phyloP scores from a whole-genome alignment of 2,113 vertebrate species.

The Odontophorus gujanensis region DNA sequence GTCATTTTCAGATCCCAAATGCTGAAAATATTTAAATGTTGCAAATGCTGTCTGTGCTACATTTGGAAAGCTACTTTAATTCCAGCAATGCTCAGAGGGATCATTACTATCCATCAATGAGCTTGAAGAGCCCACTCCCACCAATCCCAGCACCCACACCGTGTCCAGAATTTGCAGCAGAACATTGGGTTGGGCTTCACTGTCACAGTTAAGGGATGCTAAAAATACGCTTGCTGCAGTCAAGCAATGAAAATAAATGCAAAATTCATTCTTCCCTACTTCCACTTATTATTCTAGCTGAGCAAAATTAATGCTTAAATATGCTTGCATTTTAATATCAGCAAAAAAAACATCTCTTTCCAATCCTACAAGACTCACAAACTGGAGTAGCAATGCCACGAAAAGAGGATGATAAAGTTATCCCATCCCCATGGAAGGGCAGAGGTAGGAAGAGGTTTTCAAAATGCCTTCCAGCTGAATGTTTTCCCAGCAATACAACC shows the following conservation, averaged over 20 bases:
- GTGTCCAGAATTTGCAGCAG: not conserved
- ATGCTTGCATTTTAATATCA: not conserved
- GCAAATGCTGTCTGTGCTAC: not conserved
- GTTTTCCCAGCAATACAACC: not conserved
- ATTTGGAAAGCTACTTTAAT: not conserved
- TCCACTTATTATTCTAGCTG: not conserved
- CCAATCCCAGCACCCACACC: rapidly evolving
- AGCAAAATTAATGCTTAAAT: not conserved
- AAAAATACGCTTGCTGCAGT: not conserved
- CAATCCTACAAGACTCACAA: not conserved
- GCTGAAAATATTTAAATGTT: not conserved
- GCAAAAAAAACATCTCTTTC: not conserved
- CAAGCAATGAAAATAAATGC: not conserved
- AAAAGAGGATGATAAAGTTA: not conserved
- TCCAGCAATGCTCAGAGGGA: not conserved
- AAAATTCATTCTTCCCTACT: not conserved
- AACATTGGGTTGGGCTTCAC: not conserved
- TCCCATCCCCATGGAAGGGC: not conserved
- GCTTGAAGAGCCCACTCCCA: not conserved
- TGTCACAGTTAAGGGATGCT: not conserved
- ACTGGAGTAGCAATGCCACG: not conserved
- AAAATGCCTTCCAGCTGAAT: not conserved
- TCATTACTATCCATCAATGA: not conserved
- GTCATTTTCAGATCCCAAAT: not conserved
- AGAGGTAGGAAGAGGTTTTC: not conserved